A percentile compares a stretch with the other conserved stretches of the same genome.
Evolutionary conservation across 2,113 vertebrate species (phyloP).

Genomic region (Pseudopodoces humilis): DNA sequence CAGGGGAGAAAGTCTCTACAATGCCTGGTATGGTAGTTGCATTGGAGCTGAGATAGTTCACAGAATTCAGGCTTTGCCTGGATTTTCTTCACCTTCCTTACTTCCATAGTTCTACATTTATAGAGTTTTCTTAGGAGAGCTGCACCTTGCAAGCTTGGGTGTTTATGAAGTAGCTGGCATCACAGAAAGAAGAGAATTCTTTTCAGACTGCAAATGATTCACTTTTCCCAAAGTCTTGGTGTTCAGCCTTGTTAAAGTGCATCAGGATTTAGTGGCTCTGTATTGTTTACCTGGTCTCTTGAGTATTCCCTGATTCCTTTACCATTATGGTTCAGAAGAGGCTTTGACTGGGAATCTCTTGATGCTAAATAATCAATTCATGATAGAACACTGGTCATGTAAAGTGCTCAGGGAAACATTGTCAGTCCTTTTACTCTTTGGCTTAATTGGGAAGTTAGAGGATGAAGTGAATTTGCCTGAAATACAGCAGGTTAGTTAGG

Average conservation of each 20-base stretch:
- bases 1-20: neutral
- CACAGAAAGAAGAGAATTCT: neutral
- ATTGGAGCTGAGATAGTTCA: neutral
- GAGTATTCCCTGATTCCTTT: neutral
- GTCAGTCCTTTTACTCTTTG: neutral
- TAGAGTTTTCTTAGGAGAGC: neutral
- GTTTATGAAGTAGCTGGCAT: neutral
- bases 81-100: neutral
- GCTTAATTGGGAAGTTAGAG: neutral
- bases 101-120: neutral
- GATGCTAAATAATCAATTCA: neutral
- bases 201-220: neutral
- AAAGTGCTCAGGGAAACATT: neutral
- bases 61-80: neutral
- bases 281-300: neutral
- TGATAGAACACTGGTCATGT: neutral
- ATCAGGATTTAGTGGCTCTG: neutral
- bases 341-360: neutral
- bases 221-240: neutral
- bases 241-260: neutral
- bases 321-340: neutral
- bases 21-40: neutral
- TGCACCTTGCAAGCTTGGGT: neutral
- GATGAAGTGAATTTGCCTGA: neutral
- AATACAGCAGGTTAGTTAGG: neutral